These are phyloP conservation scores for Chamaetylas fuelleborni DNA, from an alignment of 2,113 vertebrate genomes.

Conservation along the genomic window DNA sequence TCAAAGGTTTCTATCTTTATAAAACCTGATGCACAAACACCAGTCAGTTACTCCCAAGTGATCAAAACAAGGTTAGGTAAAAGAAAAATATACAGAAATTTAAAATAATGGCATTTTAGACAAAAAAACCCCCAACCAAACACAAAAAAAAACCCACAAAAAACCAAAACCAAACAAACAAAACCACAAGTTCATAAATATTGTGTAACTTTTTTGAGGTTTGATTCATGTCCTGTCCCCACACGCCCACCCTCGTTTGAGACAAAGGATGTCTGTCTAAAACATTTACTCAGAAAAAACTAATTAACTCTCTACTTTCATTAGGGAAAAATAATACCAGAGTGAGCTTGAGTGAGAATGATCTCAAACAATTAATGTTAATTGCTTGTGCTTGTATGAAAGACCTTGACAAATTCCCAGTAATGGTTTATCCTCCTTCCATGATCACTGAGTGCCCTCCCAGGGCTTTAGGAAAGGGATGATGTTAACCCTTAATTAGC, in stretches of 20 bases:
- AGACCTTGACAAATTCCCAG: conserved; percentile 13
- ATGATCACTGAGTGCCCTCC: background rate
- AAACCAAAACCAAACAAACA: too few species aligned
- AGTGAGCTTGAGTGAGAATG: background rate
- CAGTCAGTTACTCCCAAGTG: background rate
- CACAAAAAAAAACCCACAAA: background rate
- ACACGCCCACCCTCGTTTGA: background rate
- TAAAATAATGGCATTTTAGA: background rate
- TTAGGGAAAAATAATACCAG: conserved; percentile 1
- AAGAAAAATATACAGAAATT: background rate
- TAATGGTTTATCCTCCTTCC: background rate
- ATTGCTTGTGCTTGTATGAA: background rate
- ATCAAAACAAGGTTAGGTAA: background rate
- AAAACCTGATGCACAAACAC: background rate
- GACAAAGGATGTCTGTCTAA: background rate
- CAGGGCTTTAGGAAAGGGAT: background rate
- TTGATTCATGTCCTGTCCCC: background rate
- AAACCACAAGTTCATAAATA: background rate
- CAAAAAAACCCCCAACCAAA: too few species aligned
- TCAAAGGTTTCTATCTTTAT: background rate
- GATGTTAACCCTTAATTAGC: background rate
- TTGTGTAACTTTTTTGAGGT: accelerated
- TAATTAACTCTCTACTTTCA: conserved; percentile 1
- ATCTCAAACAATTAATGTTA: conserved; percentile 13
- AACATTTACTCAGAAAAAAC: background rate